Evolutionary conservation across 2,888 invertebrate species (phyloP).

Genomic region (Ophion costatus): DNA sequence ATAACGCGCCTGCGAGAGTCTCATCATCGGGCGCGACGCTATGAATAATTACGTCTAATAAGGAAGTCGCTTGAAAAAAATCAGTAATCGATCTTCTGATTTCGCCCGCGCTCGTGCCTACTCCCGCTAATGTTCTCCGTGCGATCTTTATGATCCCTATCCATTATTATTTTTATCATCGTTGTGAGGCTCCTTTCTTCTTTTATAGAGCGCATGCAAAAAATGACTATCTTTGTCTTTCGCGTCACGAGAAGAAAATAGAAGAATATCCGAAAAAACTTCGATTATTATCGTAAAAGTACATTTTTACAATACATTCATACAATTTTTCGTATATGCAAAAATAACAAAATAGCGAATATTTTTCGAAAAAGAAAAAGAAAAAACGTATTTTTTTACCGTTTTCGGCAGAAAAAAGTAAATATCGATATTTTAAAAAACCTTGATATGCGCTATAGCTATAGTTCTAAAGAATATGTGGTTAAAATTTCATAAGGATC

Average conservation of each 20-base stretch:
- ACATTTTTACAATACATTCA: too few species aligned
- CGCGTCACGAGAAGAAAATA: background rate
- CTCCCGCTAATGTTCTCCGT: conserved; percentile 46
- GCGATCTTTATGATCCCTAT: conserved; percentile 44
- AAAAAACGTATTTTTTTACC: too few species aligned
- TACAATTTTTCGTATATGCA: too few species aligned
- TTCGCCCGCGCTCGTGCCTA: background rate
- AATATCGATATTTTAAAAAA: too few species aligned
- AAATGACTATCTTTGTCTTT: background rate
- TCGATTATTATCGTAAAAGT: too few species aligned
- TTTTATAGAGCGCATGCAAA: background rate
- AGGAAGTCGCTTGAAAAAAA: conserved; percentile 61
- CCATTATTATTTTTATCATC: conserved; percentile 9
- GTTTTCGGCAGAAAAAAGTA: too few species aligned
- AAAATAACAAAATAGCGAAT: too few species aligned
- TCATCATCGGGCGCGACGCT: conserved; percentile 57
- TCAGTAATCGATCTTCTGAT: conserved; percentile 57
- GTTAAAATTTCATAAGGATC: too few species aligned
- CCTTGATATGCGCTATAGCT: too few species aligned
- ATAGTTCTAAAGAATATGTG: too few species aligned
- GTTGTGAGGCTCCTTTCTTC: background rate
- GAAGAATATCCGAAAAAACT: too few species aligned
- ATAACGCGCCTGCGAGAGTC: conserved; percentile 7
- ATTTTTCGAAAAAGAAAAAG: too few species aligned
- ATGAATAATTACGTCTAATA: conserved; percentile 65